Evolutionary conservation across 2,113 vertebrate species (phyloP).

Genomic region (Alexandromys fortis): DNA sequence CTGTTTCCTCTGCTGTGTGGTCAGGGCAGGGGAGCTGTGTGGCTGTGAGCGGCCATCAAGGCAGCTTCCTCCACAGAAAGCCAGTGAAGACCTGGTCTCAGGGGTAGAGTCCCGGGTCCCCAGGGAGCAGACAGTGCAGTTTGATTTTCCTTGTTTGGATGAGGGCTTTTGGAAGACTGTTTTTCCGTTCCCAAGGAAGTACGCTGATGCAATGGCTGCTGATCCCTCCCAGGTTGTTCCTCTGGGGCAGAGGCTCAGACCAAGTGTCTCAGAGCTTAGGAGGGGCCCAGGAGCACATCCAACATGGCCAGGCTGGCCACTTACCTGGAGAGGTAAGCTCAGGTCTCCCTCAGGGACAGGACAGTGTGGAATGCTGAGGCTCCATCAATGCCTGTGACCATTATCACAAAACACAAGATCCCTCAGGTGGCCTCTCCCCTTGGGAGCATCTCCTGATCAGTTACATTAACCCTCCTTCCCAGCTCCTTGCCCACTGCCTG

Average conservation of each 20-base stretch:
- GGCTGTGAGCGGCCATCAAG: not conserved
- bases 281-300: not conserved
- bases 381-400: not conserved
- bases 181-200: not conserved
- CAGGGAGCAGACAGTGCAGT: fast-evolving
- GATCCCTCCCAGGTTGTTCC: not conserved
- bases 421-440: not conserved
- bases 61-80: not conserved
- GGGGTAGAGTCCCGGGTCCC: not conserved
- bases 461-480: not conserved
- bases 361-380: not conserved
- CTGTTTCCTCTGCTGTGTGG: not conserved
- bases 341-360: not conserved
- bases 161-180: not conserved
- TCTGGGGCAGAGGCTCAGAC: not conserved
- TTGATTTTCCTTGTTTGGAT: not conserved
- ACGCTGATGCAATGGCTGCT: not conserved
- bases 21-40: not conserved
- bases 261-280: not conserved
- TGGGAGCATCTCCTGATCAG: not conserved
- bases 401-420: fast-evolving
- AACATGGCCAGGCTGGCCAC: not conserved
- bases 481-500: not conserved
- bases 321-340: not conserved
- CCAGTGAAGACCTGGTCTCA: not conserved